Conservation (phyloP, 1,140 invertebrate genomes). For the Lamellibrachia luymesi region DNA sequence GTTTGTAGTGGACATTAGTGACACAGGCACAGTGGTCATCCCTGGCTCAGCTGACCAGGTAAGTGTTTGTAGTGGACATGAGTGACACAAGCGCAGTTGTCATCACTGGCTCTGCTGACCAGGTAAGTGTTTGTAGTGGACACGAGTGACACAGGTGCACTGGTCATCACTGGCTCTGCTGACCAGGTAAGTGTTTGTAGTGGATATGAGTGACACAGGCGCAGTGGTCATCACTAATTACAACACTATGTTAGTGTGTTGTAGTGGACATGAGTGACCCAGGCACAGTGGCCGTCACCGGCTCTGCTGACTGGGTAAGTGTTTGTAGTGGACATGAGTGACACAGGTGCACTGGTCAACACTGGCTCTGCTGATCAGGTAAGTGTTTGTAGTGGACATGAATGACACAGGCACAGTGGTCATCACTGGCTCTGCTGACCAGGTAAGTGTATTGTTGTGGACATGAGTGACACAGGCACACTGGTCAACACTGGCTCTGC, state of each 20-base stretch:
- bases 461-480: constrained; percentile 43
- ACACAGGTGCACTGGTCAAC: constrained; percentile 40
- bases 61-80: constrained; percentile 46
- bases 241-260: too few species aligned
- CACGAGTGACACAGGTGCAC: too few species aligned
- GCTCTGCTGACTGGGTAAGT: constrained; percentile 21
- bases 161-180: too few species aligned
- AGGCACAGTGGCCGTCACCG: too few species aligned
- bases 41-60: constrained; percentile 52
- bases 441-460: constrained; percentile 46
- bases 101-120: constrained; percentile 50
- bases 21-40: constrained; percentile 41
- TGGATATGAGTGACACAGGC: too few species aligned
- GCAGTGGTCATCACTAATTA: too few species aligned
- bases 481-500: constrained; percentile 48
- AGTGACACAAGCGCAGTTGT: constrained; percentile 40
- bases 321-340: constrained; percentile 47
- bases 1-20: constrained; percentile 47
- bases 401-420: constrained; percentile 40
- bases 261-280: too few species aligned
- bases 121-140: constrained; percentile 37
- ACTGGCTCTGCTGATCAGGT: constrained; percentile 52
- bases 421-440: constrained; percentile 50
- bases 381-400: constrained; percentile 46
- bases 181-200: too few species aligned